A percentile compares a stretch with the other conserved stretches of the same genome.
phyloP scores from a whole-genome alignment of 2,113 vertebrate species.

The Leucoraja erinaceus region DNA sequence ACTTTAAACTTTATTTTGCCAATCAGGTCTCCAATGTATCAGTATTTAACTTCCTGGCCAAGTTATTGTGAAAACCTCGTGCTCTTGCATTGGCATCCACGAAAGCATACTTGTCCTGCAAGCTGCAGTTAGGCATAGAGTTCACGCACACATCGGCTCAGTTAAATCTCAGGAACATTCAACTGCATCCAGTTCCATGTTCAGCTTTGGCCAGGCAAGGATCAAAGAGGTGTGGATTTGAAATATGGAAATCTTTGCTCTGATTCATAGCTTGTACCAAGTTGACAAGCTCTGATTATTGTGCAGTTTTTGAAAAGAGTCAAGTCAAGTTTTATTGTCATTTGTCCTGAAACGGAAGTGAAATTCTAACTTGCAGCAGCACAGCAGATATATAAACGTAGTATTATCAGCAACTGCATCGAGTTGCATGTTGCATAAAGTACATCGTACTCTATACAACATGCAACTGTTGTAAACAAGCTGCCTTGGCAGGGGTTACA shows the following conservation, averaged over 20 bases:
- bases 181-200: neutral
- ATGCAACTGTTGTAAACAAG: neutral
- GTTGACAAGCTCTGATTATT: neutral
- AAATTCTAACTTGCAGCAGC: too few species aligned
- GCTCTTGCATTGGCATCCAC: neutral
- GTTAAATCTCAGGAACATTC: neutral
- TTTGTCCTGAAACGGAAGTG: too few species aligned
- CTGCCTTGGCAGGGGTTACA: neutral
- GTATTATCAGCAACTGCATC: too few species aligned
- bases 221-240: neutral
- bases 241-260: neutral
- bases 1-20: neutral
- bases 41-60: neutral
- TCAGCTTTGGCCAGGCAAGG: neutral
- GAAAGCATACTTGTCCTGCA: neutral
- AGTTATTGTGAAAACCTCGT: neutral
- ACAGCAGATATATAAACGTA: too few species aligned
- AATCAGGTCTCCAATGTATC: neutral
- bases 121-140: neutral
- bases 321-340: too few species aligned
- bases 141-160: neutral
- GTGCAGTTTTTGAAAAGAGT: neutral
- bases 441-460: too few species aligned
- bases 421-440: too few species aligned
- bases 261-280: neutral